Conservation (phyloP, 2,113 vertebrate species). For the Oceanites oceanicus region DNA sequence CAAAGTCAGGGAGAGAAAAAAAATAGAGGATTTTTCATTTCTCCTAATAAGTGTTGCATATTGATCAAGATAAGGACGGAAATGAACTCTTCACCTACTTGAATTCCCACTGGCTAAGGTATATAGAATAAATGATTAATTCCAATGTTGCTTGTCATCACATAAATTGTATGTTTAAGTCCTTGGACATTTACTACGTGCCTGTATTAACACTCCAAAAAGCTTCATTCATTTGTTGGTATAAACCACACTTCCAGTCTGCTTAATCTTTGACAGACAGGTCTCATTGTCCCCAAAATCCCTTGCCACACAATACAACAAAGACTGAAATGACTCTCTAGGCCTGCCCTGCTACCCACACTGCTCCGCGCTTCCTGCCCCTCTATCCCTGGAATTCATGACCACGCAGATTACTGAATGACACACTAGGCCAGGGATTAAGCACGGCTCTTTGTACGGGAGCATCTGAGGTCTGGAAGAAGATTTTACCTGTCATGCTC, state of each 20-base stretch:
- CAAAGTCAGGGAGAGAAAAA: not conserved
- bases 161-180: conserved; percentile 75
- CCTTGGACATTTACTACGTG: conserved; percentile 65
- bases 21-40: not conserved
- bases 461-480: conserved; percentile 79
- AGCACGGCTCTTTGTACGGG: conserved; percentile 79
- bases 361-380: conserved; percentile 85
- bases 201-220: conserved; percentile 73
- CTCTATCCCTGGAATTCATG: conserved; percentile 86
- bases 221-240: conserved; percentile 75
- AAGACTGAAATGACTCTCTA: conserved; percentile 78
- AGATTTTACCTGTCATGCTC: conserved; percentile 87
- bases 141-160: conserved; percentile 71
- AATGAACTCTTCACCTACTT: conserved; percentile 67
- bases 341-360: conserved; percentile 71
- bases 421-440: conserved; percentile 81
- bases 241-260: conserved; percentile 83
- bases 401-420: conserved; percentile 87
- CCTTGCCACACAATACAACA: conserved; percentile 86
- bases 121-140: conserved; percentile 72
- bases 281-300: conserved; percentile 87
- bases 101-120: conserved; percentile 65
- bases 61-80: not conserved
- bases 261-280: conserved; percentile 89
- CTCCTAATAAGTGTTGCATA: not conserved